Percentiles rank a stretch among this genome's conserved stretches.
Evolutionary conservation across 2,113 vertebrate species (phyloP).

Genomic region (Protomyctophum bolini): DNA sequence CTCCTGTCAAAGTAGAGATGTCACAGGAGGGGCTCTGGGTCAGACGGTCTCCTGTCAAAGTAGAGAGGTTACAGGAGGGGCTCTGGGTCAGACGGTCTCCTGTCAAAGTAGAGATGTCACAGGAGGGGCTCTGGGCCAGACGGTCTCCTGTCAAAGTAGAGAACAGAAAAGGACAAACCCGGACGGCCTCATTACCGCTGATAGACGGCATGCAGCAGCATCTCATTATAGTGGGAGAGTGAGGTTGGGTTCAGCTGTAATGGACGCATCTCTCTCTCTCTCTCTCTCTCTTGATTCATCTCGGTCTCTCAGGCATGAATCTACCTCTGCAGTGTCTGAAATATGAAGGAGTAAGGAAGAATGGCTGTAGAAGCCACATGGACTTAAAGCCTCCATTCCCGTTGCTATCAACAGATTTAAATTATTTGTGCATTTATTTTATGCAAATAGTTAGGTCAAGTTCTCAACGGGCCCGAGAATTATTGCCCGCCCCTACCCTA

Average conservation of each 20-base stretch:
- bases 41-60: too few relatives aligned
- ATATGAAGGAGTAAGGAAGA: conserved; percentile 60
- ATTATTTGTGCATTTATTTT: conserved; percentile 45
- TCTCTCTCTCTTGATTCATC: conserved; percentile 42
- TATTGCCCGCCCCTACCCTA: too few relatives aligned
- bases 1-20: too few relatives aligned
- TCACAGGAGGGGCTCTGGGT: too few relatives aligned
- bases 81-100: background rate
- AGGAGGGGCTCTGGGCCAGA: background rate
- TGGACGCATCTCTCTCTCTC: conserved; percentile 33
- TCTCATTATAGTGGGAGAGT: conserved; percentile 39
- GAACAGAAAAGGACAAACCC: conserved; percentile 16
- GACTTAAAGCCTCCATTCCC: conserved; percentile 25
- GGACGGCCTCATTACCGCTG: conserved; percentile 32
- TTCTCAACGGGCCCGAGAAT: too few relatives aligned
- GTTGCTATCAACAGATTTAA: conserved; percentile 32
- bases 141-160: too few relatives aligned
- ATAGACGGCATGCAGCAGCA: conserved; percentile 21
- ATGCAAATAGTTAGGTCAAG: conserved; percentile 42
- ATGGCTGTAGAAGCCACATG: conserved; percentile 30
- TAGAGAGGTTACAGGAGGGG: too few relatives aligned
- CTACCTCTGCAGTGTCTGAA: conserved; percentile 54
- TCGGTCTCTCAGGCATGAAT: conserved; percentile 43
- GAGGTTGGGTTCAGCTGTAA: conserved; percentile 40
- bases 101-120: too few relatives aligned